Evolutionary conservation across 2,113 vertebrate genomes (phyloP), one percentile per base, ranked within the genome.

Genomic region (Eptesicus fuscus): DNA sequence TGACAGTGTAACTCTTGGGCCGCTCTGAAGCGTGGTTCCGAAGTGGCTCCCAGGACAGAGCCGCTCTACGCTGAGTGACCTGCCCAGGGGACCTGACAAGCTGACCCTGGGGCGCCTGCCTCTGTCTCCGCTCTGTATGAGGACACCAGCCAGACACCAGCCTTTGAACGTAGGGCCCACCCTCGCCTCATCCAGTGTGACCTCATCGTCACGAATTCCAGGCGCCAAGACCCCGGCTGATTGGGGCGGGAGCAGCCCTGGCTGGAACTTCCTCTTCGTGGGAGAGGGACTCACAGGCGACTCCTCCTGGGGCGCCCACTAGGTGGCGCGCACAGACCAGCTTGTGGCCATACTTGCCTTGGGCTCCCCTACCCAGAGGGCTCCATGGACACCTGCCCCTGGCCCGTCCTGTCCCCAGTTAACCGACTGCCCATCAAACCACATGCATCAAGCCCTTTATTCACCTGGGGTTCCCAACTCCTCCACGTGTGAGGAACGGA

Each of bases 251-350:
- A 9, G 44, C 0, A 2, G 9, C 12, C 25, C 67, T 30, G 49
- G 11, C 49, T 73, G 6, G 12, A 8, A 13, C 18, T 7, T 20
- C 14, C 28, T 80, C 9, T 25, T 47, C 4, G 30, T 23, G 0
- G 1, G 1, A 47, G 56, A 1, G 32, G 73, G 80, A 13, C 2
- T 42, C 47, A 1, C 14, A 10, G 83, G 35, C 13, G 4, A 18
- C 70, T n/a, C 71, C 70, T 35, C 90, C 91, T 0, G 8, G 32
- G 28, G 25, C 0, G 0, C 22, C 95, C 97, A 73, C 93, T 70
- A 97, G 97, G 77, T 97, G 97, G 96, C 23, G 82, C 82, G 0
- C n/a, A 7, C 30, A 94, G 82, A 96, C 86, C 71, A 49, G 53
- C 84, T 51, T 91, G 82, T n/a, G 91, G 65, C 53, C 53, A 1